phyloP scores from a whole-genome alignment of 2,797 vertebrate genomes.

The Phataginus tetradactyla region DNA sequence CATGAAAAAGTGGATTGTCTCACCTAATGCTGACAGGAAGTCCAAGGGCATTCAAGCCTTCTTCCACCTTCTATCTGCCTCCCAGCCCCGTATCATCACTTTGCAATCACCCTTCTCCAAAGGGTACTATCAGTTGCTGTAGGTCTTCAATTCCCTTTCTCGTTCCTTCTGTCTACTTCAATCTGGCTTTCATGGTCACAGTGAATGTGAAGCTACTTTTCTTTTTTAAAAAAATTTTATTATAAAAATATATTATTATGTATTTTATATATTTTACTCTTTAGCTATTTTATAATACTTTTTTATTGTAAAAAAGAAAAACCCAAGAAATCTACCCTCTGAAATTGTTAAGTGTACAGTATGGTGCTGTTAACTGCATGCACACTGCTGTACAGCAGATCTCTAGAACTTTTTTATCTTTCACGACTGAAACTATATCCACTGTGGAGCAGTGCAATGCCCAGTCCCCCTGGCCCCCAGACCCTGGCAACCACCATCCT shows the following conservation, averaged over 20 bases:
- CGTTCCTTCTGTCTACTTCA: neutral
- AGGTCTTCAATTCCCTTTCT: neutral
- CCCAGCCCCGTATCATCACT: neutral
- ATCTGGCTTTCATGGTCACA: neutral
- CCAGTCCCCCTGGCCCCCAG: neutral
- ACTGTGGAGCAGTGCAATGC: neutral
- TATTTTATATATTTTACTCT: neutral
- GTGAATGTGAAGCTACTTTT: neutral
- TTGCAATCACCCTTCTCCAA: neutral
- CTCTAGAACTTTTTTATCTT: neutral
- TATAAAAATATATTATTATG: too few relatives aligned
- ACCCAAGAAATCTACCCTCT: neutral
- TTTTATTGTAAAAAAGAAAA: neutral
- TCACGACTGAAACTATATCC: neutral
- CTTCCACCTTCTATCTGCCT: neutral
- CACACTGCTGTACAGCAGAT: neutral
- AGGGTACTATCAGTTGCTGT: neutral
- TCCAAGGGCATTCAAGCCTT: neutral
- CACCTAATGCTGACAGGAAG: neutral
- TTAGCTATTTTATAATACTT: neutral
- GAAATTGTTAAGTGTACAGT: neutral
- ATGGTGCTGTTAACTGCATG: neutral
- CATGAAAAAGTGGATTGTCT: neutral
- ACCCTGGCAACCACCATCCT: neutral
- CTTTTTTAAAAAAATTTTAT: neutral